These are phyloP conservation scores for Metacarcinus magister DNA, from an alignment of 2,888 invertebrate species.

Conservation along the genomic window DNA sequence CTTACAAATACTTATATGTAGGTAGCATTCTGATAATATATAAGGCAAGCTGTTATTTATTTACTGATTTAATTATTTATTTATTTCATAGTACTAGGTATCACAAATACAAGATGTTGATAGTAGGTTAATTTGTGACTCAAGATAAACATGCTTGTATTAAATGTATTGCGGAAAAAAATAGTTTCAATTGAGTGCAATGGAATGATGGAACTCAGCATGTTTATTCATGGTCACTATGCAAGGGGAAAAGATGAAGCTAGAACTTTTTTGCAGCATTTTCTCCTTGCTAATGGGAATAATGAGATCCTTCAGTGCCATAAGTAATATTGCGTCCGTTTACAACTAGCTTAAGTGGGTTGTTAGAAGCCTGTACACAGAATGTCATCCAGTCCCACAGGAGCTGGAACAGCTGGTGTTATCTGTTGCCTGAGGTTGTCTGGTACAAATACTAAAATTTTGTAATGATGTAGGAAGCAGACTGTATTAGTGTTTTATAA, in stretches of 20 bases:
- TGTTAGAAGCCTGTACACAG: neutral
- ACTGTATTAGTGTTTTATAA: neutral
- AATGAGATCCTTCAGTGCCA: constrained; percentile 29
- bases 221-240: neutral
- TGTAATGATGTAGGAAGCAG: constrained; percentile 41
- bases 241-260: neutral
- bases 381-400: constrained; percentile 34
- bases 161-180: neutral
- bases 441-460: constrained; percentile 38
- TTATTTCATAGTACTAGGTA: neutral
- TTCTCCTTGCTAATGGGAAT: neutral
- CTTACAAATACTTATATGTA: neutral
- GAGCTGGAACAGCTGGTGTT: constrained; percentile 2
- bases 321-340: constrained; percentile 20
- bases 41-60: too few relatives aligned
- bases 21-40: neutral
- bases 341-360: constrained; percentile 19
- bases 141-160: neutral
- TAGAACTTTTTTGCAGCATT: neutral
- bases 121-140: neutral
- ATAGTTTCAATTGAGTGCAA: neutral
- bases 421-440: constrained; percentile 34
- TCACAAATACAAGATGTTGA: neutral
- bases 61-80: neutral
- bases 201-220: neutral